Base-by-base conservation (phyloP, 2,888 invertebrate species). In the Ormyrus thymus region DNA sequence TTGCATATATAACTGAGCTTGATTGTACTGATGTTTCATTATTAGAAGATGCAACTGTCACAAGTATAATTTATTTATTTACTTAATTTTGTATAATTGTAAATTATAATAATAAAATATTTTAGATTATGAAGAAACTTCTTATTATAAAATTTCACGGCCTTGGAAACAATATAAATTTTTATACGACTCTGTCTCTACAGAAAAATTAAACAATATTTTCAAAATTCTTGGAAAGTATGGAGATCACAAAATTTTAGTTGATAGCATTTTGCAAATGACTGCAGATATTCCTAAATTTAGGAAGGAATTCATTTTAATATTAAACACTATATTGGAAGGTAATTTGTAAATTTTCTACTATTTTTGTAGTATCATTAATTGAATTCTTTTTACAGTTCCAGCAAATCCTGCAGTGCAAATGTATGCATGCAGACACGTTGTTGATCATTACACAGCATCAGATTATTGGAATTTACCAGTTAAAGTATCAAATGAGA, bases 161-260 rank as follows among this genome's bases (percentile, higher is more conserved):
- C 92, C 93, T 0, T 96, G 95, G 95, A 92, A 93, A 78, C 90
- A 90, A 66, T 93, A 94, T 79, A 92, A 92, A 74, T 92, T 94
- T 88, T 90, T 95, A 69, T 91, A 91, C 79, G 91, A 92, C 10
- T 84, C 88, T 45, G 86, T 85, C 3, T 90, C 92, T 65, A 86
- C 91, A 77, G 81, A 84, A 0, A 91, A 93, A 65, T 87, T 95
- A n/a, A 90, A 91, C 64, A 90, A 90, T 15, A 90, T 93, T 56
- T 94, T 93, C 83, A 86, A 85, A 65, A 86, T 92, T 81, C 87
- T 96, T 50, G 93, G 93, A 10, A 88, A 89, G 66, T 91, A 92
- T 5, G 92, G 92, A 68, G 91, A 92, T 71, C 89, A 91, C 0
- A 91, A 92, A 82, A 89, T 94, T 46, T 86, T 95, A 56, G 91